Evolutionary conservation across 2,113 vertebrate species (phyloP), one percentile per base, ranked within the genome.

Genomic region (Bos taurus): DNA sequence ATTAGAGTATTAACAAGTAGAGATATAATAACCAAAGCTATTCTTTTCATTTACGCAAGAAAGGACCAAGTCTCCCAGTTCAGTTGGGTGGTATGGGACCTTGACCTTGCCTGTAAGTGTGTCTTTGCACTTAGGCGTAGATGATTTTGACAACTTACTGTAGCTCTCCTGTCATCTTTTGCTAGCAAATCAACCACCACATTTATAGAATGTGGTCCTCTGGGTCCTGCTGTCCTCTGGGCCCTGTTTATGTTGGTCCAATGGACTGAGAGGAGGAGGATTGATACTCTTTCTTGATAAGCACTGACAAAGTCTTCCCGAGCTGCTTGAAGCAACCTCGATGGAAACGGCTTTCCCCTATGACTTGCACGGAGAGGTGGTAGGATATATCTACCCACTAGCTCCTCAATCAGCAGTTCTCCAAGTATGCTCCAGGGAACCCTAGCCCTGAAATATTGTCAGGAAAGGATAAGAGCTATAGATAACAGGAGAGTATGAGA

Each of bases 301-400:
- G 82, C 4, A 5, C 11, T 1, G 11, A 30, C 30, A 56, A 26
- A 50, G 50, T 59, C 80, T 30, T 89, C 48, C 90, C 59, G 23
- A 11, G 48, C 36, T 52, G 0, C 56, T 6, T 57, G 6, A 67
- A 71, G 36, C 28, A 3, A 0, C 14, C 7, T 30, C n/a, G 19
- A 28, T 43, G 87, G 48, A 52, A 81, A n/a, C 0, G 3, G 33
- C 46, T 83, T 82, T 92, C 26, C 62, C 9, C 46, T 25, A 28
- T 40, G 16, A 23, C 56, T 74, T 62, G 19, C 14, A 3, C 2
- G 0, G 26, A 77, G 48, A 25, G 59, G 9, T 88, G 62, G 40
- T 30, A 46, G 43, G n/a, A 33, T 54, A 5, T 23, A 8, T 52
- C n/a, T 21, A 21, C 28, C 7, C 36, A 9, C 5, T 13, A 3